Evolutionary conservation across 2,113 vertebrate genomes (phyloP).

Genomic region (Anolis sagrei): DNA sequence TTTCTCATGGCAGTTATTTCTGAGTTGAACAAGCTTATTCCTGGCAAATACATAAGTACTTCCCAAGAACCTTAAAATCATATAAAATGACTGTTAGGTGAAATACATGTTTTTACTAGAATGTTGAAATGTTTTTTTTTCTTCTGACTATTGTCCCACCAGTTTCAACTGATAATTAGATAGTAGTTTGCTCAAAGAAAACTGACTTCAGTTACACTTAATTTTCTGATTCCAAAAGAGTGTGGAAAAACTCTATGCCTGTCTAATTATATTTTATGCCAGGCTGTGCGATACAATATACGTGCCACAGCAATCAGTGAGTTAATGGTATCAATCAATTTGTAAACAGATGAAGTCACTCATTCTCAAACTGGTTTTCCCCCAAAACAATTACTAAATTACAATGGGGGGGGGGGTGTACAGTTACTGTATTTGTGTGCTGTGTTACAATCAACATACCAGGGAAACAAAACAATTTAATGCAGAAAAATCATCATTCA

Average conservation of each 20-base stretch:
- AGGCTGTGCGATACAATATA: constrained; percentile 85
- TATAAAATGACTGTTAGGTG: constrained; percentile 70
- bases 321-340: constrained; percentile 97
- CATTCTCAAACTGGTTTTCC: constrained; percentile 85
- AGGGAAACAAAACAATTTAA: constrained; percentile 99
- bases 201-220: constrained; percentile 78
- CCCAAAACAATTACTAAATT: constrained; percentile 99
- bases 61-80: constrained; percentile 36
- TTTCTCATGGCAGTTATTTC: constrained; percentile 62
- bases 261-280: constrained; percentile 85
- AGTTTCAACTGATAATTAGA: constrained; percentile 68
- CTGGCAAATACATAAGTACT: constrained; percentile 68
- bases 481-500: constrained; percentile 99
- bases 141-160: constrained; percentile 75
- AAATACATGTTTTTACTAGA: constrained; percentile 73
- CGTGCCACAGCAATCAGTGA: constrained; percentile 84
- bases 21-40: constrained; percentile 64
- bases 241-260: constrained; percentile 79
- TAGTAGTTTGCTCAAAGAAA: constrained; percentile 77
- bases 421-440: constrained; percentile 97
- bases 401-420: constrained; percentile 89
- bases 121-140: constrained; percentile 77
- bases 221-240: constrained; percentile 85
- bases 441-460: constrained; percentile 98
- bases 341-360: constrained; percentile 94